Conservation (phyloP, 2,888 invertebrate genomes). For the Apotomis betuletana region DNA sequence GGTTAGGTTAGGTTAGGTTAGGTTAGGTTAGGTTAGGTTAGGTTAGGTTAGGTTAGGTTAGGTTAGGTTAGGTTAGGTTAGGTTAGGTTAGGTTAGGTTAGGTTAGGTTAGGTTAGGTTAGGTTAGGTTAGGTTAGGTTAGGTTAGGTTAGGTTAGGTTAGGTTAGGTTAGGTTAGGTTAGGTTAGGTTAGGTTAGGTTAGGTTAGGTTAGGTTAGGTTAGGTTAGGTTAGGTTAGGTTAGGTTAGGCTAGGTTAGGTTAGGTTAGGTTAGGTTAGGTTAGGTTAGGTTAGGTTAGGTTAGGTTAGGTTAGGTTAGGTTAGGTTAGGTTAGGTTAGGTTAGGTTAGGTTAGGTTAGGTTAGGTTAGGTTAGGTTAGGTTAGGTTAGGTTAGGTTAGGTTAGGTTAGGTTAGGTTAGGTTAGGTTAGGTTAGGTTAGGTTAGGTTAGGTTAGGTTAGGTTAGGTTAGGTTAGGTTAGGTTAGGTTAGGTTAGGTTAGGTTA, state of each 20-base stretch:
- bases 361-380: constrained; percentile 41
- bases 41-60: constrained; percentile 29
- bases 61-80: constrained; percentile 13
- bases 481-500: constrained; percentile 24
- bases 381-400: constrained; percentile 34
- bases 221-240: constrained; percentile 9
- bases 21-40: constrained; percentile 35
- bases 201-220: constrained; percentile 28
- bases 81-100: constrained; percentile 16
- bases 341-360: constrained; percentile 37
- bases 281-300: constrained; percentile 22
- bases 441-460: constrained; percentile 39
- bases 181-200: constrained; percentile 30
- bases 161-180: constrained; percentile 19
- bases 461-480: constrained; percentile 34
- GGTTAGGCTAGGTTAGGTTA: constrained; percentile 18
- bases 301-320: constrained; percentile 31
- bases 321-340: constrained; percentile 38
- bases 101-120: constrained; percentile 16
- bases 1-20: constrained; percentile 37
- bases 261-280: constrained; percentile 23
- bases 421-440: constrained; percentile 40
- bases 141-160: constrained; percentile 16
- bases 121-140: constrained; percentile 16
- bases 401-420: constrained; percentile 29